Percentiles rank a stretch among this genome's conserved stretches.
phyloP scores from a whole-genome alignment of 1,140 invertebrate genomes.

The Manduca sexta region DNA sequence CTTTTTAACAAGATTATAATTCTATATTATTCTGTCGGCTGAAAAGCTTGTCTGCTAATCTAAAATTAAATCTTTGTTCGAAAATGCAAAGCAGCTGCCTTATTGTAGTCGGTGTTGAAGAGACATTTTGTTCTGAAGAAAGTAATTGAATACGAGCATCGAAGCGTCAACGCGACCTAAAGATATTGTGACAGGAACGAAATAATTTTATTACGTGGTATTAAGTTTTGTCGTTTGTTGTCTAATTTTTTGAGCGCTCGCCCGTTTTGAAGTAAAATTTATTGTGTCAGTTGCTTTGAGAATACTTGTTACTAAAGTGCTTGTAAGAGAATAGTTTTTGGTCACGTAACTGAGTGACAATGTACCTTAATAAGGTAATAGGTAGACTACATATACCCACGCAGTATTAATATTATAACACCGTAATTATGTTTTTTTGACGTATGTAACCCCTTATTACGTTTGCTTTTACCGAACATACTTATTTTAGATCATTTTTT shows the following conservation, averaged over 20 bases:
- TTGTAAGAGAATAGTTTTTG: too few relatives aligned
- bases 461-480: too few relatives aligned
- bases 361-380: too few relatives aligned
- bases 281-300: too few relatives aligned
- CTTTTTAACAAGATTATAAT: conserved; percentile 4
- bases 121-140: conserved; percentile 52
- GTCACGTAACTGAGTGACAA: too few relatives aligned
- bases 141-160: conserved; percentile 46
- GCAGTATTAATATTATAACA: too few relatives aligned
- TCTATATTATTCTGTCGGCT: conserved; percentile 27
- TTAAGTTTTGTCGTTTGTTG: too few relatives aligned
- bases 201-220: conserved; percentile 44
- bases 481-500: too few relatives aligned
- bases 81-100: conserved; percentile 30
- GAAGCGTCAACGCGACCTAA: conserved; percentile 34
- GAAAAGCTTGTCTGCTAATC: conserved; percentile 33
- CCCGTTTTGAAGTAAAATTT: not conserved
- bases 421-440: too few relatives aligned
- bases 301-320: too few relatives aligned
- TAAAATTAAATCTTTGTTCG: conserved; percentile 51
- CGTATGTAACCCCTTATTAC: too few relatives aligned
- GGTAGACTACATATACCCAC: too few relatives aligned
- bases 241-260: conserved; percentile 1
- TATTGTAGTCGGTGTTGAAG: conserved; percentile 33
- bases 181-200: conserved; percentile 44